These are phyloP conservation scores for Promerops cafer DNA, from an alignment of 2,113 vertebrate genomes.

Conservation along the genomic window DNA sequence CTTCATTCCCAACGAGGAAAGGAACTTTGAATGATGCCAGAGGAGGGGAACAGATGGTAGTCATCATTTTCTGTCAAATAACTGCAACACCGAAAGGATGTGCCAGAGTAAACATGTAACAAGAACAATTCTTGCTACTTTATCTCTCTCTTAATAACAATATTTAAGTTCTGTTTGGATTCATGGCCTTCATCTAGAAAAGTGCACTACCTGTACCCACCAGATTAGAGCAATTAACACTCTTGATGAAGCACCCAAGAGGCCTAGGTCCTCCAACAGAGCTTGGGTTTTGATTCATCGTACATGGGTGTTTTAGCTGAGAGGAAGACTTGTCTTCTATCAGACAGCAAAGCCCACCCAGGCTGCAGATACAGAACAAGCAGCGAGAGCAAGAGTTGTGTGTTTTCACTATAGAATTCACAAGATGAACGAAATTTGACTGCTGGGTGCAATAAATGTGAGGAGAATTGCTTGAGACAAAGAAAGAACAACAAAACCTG, in stretches of 20 bases:
- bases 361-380: not conserved
- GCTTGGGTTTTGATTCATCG: not conserved
- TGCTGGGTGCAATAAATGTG: not conserved
- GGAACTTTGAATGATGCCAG: not conserved
- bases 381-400: not conserved
- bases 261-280: not conserved
- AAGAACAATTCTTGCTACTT: slow-evolving; percentile 30
- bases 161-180: not conserved
- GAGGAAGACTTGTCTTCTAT: not conserved
- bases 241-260: not conserved
- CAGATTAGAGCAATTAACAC: not conserved
- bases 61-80: slow-evolving; percentile 48
- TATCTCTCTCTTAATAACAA: not conserved
- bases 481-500: not conserved
- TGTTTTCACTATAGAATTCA: not conserved
- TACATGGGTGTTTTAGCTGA: not conserved
- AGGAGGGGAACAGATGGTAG: slow-evolving; percentile 53
- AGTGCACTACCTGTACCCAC: not conserved
- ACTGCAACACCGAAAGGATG: slow-evolving; percentile 48
- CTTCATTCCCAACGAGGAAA: not conserved
- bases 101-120: slow-evolving; percentile 51
- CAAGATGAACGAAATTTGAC: not conserved
- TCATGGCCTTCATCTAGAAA: not conserved
- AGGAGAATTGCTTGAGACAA: not conserved
- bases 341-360: not conserved